Conservation (phyloP, 2,888 invertebrate genomes). For the Tigriopus californicus region DNA sequence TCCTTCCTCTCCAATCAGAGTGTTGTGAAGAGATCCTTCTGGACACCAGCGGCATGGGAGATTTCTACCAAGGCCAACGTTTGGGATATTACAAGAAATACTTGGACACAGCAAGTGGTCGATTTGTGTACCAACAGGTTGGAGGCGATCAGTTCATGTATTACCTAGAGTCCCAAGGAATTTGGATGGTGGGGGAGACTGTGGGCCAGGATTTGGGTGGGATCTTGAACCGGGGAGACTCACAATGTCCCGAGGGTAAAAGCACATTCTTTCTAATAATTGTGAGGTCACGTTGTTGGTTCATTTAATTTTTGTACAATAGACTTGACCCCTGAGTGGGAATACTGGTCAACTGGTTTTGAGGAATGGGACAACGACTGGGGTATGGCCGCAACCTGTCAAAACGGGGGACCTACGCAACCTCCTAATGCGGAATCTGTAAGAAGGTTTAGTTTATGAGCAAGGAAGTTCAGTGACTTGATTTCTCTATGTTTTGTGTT, state of each 20-base stretch:
- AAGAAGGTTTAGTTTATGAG: no score
- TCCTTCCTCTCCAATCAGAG: no score
- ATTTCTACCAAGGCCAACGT: not conserved
- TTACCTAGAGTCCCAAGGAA: not conserved
- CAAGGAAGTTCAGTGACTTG: no score
- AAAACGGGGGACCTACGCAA: not conserved
- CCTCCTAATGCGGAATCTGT: no score
- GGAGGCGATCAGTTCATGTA: not conserved
- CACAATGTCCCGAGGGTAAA: not conserved
- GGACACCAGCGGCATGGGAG: not conserved
- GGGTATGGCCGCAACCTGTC: not conserved
- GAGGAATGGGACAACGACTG: not conserved
- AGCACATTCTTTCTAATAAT: no score
- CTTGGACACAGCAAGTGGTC: not conserved
- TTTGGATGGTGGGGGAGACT: not conserved
- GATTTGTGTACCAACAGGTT: not conserved
- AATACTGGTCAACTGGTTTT: not conserved
- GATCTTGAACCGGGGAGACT: not conserved
- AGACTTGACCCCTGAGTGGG: not conserved
- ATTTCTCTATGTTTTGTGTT: no score
- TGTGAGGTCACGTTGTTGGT: no score
- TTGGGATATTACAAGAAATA: not conserved
- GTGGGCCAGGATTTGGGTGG: not conserved
- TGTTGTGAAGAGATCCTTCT: not conserved
- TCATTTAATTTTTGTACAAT: no score